phyloP scores from a whole-genome alignment of 2,797 vertebrate genomes.

The Fistularia tabacaria region DNA sequence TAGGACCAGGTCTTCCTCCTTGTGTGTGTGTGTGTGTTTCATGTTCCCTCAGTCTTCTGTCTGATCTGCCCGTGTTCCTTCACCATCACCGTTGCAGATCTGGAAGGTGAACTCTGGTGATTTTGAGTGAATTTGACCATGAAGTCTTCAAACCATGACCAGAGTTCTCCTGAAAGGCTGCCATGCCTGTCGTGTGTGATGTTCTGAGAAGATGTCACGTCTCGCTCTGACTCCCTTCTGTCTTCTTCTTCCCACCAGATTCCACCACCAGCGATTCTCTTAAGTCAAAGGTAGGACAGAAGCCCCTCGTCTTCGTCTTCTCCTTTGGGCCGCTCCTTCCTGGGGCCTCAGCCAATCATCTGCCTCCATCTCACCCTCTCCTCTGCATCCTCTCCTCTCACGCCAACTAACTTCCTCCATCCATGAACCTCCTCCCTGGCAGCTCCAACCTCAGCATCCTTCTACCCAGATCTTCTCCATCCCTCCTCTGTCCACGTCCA shows the following conservation, averaged over 20 bases:
- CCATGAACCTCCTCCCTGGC: too few species aligned
- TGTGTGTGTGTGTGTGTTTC: slow-evolving; percentile 24
- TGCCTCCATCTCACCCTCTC: too few species aligned
- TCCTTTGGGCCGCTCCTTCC: too few species aligned
- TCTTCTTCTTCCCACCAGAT: slow-evolving; percentile 66
- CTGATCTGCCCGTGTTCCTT: slow-evolving; percentile 3
- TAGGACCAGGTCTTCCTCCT: slow-evolving; percentile 69
- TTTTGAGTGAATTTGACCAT: slow-evolving; percentile 2
- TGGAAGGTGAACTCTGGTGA: slow-evolving; percentile 17
- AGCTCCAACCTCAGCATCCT: too few species aligned
- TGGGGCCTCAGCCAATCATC: too few species aligned
- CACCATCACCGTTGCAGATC: slow-evolving; percentile 5
- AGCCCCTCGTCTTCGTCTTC: too few species aligned
- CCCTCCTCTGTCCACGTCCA: too few species aligned
- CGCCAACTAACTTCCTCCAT: too few species aligned
- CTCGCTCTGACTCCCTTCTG: neutral
- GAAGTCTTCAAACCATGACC: slow-evolving; percentile 8
- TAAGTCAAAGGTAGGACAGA: slow-evolving; percentile 85
- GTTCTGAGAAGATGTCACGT: neutral
- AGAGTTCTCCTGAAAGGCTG: slow-evolving; percentile 14
- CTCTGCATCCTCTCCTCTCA: too few species aligned
- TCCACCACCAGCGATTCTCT: slow-evolving; percentile 84
- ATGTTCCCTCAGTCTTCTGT: slow-evolving; percentile 5
- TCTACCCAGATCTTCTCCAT: too few species aligned
- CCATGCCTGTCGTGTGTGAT: slow-evolving; percentile 15